Percentiles rank a stretch among this genome's conserved stretches.
These are phyloP conservation scores for Uria aalge DNA, from an alignment of 2,113 vertebrate species.

Conservation along the genomic window DNA sequence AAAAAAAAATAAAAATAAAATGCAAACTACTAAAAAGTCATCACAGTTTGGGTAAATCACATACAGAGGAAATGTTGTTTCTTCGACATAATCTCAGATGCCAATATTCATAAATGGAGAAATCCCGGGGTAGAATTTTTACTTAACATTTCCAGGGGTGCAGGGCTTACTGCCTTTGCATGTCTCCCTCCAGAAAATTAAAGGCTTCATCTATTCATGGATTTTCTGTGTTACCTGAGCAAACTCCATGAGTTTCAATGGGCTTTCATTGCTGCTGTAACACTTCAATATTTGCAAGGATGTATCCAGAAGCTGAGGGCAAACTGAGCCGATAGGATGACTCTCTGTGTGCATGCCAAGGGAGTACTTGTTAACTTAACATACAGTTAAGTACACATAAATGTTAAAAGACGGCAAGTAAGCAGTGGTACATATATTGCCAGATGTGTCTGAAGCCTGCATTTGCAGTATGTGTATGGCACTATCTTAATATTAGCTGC, in stretches of 20 bases:
- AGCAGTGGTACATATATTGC: background rate
- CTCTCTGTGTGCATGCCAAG: background rate
- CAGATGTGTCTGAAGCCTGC: background rate
- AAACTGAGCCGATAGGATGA: background rate
- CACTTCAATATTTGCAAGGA: background rate
- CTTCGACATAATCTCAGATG: background rate
- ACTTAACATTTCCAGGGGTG: accelerated
- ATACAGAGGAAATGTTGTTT: background rate
- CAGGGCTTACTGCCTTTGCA: background rate
- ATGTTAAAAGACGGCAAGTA: background rate
- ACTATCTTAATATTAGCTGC: background rate
- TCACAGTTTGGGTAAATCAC: background rate
- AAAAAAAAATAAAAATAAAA: background rate
- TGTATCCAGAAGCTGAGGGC: background rate
- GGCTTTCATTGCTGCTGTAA: background rate
- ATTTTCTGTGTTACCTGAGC: background rate
- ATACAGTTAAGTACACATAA: too few species aligned
- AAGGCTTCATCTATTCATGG: background rate
- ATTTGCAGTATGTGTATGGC: background rate
- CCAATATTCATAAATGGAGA: background rate
- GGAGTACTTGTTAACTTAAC: too few species aligned
- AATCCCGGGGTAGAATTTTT: background rate
- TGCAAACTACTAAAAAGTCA: background rate
- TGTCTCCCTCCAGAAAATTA: background rate
- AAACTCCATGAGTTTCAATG: background rate